Evolutionary conservation across 2,113 vertebrate species (phyloP).

Genomic region (Anguilla japonica): DNA sequence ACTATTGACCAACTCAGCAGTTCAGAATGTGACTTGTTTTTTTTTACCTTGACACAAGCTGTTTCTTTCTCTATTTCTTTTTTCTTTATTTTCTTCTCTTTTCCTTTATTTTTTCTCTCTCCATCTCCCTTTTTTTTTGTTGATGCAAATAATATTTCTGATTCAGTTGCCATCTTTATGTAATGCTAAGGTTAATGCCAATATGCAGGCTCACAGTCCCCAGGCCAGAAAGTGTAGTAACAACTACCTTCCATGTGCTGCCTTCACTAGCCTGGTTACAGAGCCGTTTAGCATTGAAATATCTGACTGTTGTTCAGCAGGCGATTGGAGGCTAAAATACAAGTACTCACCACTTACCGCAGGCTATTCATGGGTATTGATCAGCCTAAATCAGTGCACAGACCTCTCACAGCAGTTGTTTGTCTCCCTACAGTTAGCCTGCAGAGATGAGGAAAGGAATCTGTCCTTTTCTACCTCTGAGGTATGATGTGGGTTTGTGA

Average conservation of each 20-base stretch:
- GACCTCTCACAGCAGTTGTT: neutral
- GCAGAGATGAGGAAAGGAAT: too few species aligned
- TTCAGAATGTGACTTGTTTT: neutral
- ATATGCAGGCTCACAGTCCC: too few species aligned
- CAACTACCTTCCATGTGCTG: neutral
- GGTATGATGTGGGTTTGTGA: too few species aligned
- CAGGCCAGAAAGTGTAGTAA: neutral
- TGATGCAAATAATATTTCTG: neutral
- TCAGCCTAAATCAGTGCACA: neutral
- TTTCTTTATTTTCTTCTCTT: neutral
- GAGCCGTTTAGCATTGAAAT: neutral
- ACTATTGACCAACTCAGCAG: neutral
- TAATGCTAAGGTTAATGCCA: neutral
- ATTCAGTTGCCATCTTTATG: neutral
- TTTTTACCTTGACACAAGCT: neutral
- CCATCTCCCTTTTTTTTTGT: neutral
- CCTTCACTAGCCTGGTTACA: neutral
- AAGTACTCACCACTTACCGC: too few species aligned
- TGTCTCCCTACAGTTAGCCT: too few species aligned
- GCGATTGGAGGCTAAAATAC: too few species aligned
- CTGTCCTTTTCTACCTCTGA: too few species aligned
- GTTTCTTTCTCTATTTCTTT: constrained; percentile 6
- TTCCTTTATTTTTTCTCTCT: neutral
- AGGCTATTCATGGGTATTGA: neutral
- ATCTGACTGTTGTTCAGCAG: too few species aligned